These are phyloP conservation scores for Apamea monoglypha DNA, from an alignment of 2,888 invertebrate species.

Conservation along the genomic window DNA sequence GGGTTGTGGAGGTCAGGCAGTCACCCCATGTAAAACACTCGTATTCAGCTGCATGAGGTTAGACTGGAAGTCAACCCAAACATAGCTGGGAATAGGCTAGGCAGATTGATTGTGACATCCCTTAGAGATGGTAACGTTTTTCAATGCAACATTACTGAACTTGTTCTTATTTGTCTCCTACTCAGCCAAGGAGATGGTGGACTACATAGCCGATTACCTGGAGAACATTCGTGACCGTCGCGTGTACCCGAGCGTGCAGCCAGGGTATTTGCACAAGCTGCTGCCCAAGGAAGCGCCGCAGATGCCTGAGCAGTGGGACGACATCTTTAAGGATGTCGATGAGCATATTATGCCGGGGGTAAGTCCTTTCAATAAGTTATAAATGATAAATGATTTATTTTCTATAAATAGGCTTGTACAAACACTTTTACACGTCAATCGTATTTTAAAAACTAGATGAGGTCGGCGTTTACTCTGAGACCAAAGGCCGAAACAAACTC, in stretches of 20 bases:
- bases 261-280: conserved; percentile 97
- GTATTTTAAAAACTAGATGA: too few species aligned
- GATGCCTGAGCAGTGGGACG: conserved; percentile 97
- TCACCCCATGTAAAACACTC: too few species aligned
- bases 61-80: too few species aligned
- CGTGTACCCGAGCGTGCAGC: conserved; percentile 98
- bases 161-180: neutral
- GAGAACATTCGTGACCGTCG: conserved; percentile 96
- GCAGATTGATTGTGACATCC: neutral
- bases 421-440: too few species aligned
- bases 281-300: conserved; percentile 96
- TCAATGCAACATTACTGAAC: neutral
- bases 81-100: too few species aligned
- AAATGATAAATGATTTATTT: too few species aligned
- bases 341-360: conserved; percentile 99
- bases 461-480: too few species aligned
- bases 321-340: conserved; percentile 98
- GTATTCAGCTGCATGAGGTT: too few species aligned
- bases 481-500: too few species aligned
- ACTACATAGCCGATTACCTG: conserved; percentile 99
- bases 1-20: too few species aligned
- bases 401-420: too few species aligned
- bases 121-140: too few species aligned
- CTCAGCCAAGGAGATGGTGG: conserved; percentile 98
- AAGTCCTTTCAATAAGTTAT: conserved; percentile 59